Evolutionary conservation across 1,140 invertebrate genomes (phyloP), one percentile per base, ranked within the genome.

Genomic region (Theocolax elegans): DNA sequence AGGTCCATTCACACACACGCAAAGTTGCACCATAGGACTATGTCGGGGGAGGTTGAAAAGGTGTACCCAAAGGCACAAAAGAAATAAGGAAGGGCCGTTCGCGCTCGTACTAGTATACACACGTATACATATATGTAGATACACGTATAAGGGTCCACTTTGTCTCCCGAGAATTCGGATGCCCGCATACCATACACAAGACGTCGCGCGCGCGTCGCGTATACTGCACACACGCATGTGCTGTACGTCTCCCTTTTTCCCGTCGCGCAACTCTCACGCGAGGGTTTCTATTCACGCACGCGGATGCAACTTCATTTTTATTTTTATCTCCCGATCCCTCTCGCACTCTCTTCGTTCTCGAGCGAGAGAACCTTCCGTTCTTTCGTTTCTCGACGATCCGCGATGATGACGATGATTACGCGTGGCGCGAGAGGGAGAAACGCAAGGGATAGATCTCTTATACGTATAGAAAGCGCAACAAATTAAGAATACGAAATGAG

Each of bases 141-240:
- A 35, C 10, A 35, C n/a, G 54, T 35, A 31, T 58, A 58, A n/a
- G 58, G 59, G 65, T 59, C 68, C 68, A 74, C 72, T 71, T 74
- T 74, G 72, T 74, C 72, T 67, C 72, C 54, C 49, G 67, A 65
- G 68, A 71, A 74, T 73, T 73, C 67, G 67, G 72, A 73, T 67
- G 56, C 66, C 67, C 49, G 67, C 66, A 68, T 72, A 71, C 67
- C 63, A 51, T 35, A 59, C 56, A 56, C 56, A 23, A 21, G 13
- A 42, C 38, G 40, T 2, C 7, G 49, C 49, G 49, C 49, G 21
- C 23, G n/a, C 42, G n/a, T n/a, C 42, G n/a, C 42, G 4, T 46
- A 46, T 15, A 46, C 29, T 23, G 7, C 25, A 29, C n/a, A 42
- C 6, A n/a, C 12, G 15, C 40, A 44, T 42, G 54, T n/a, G n/a